Base-by-base conservation (phyloP, 2,888 invertebrate genomes). In the Agonum fuliginosum region DNA sequence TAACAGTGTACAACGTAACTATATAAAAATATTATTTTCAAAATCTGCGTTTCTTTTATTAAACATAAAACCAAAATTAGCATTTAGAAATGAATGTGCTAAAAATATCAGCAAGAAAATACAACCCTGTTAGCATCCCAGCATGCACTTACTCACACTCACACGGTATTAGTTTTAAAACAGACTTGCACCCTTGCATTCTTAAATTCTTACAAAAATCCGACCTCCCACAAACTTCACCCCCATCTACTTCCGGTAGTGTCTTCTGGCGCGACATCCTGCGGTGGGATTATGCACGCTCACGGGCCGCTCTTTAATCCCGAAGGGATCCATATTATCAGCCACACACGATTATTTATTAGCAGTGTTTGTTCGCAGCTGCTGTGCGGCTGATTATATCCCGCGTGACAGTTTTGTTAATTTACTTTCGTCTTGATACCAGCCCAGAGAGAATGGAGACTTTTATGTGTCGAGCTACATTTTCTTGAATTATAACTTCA, bases 231-330 rank as follows among this genome's bases (percentile, higher is more conserved):
- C 5, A 12, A n/a, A 22, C 24, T 24, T 0, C 10, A 24, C 12
- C 14, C 54, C 51, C 58, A 6, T 12, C 51, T 10, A 51, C 27
- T 62, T 62, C 58, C 58, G 58, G 58, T 24, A 5, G 54, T 14
- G 65, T 20, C 72, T 34, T 54, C 54, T 19, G 54, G 22, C 22
- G 62, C 62, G 73, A 62, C 73, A 62, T 73, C 73, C 73, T 73
- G 73, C 62, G 73, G 58, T 43, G 62, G 73, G 73, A 73, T 73
- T 73, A 73, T 73, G 73, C 73, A 73, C 62, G 62, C 73, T 62
- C 73, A 73, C 73, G 73, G 43, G 43, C 41, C 27, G 58, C 58
- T 62, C 27, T 70, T 27, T 73, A 73, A 73, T 73, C 73, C 73
- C 73, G 22, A 41, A 58, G 73, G 73, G 62, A 73, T 73, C 43